Percentiles rank a stretch among this genome's conserved stretches.
Evolutionary conservation across 1,140 invertebrate species (phyloP).

Genomic region (Hycleus phaleratus): DNA sequence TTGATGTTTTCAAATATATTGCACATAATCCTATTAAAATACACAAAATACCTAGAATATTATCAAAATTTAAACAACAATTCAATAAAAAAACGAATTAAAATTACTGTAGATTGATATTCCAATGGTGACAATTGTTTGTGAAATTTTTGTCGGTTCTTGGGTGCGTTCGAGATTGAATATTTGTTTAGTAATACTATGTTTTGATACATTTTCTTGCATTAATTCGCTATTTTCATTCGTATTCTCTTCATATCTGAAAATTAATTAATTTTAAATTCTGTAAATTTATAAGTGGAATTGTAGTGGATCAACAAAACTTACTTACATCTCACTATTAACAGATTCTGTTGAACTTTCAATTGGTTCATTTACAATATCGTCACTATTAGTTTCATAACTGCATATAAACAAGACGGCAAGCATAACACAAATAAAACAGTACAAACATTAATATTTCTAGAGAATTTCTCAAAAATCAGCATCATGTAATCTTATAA

Average conservation of each 20-base stretch:
- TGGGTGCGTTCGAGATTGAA: slow-evolving; percentile 24
- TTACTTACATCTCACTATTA: no score
- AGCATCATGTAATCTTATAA: no score
- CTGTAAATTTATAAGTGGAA: no score
- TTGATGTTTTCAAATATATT: slow-evolving; percentile 38
- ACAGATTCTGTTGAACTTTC: no score
- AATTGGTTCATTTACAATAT: no score
- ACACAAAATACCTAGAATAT: slow-evolving; percentile 47
- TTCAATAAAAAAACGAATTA: background rate
- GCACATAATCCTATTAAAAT: slow-evolving; percentile 42
- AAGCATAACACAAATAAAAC: no score
- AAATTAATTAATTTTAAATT: background rate
- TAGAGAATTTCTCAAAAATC: background rate
- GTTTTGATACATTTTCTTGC: slow-evolving; percentile 29
- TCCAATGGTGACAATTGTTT: slow-evolving; percentile 44
- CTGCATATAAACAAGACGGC: no score
- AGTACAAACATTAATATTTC: slow-evolving; percentile 8
- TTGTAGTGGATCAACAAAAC: no score
- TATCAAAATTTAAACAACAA: background rate
- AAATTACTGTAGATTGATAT: slow-evolving; percentile 43
- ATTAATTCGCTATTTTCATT: slow-evolving; percentile 36
- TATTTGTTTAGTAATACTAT: slow-evolving; percentile 42
- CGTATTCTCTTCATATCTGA: slow-evolving; percentile 39
- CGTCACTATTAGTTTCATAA: no score
- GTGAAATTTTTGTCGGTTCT: slow-evolving; percentile 44